Percentiles rank a stretch among this genome's conserved stretches.
Conservation (phyloP, 2,113 vertebrate species). For the Hassar affinis region DNA sequence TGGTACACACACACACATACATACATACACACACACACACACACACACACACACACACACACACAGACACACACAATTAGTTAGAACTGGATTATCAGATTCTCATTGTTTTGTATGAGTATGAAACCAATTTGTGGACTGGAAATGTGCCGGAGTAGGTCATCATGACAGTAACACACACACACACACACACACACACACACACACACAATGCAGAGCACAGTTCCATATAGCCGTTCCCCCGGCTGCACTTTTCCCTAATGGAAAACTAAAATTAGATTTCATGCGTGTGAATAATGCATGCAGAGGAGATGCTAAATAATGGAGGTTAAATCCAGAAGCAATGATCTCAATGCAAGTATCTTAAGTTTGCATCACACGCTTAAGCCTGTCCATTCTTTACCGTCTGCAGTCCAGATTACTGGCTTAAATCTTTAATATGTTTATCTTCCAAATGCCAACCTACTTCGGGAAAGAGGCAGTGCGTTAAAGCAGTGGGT, state of each 20-base stretch:
- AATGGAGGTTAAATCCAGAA: conserved; percentile 51
- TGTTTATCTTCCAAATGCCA: conserved; percentile 39
- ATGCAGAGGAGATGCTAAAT: conserved; percentile 57
- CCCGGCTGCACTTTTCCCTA: conserved; percentile 37
- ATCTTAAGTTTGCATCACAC: conserved; percentile 47
- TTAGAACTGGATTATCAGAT: conserved; percentile 38
- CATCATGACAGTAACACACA: neutral
- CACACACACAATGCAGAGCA: too few species aligned
- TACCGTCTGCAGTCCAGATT: conserved; percentile 36
- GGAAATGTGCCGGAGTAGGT: conserved; percentile 38
- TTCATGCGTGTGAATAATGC: conserved; percentile 60
- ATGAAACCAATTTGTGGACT: conserved; percentile 48
- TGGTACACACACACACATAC: too few species aligned
- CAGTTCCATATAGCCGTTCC: conserved; percentile 29
- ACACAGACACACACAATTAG: too few species aligned
- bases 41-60: conserved; percentile 20
- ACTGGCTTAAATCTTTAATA: conserved; percentile 50
- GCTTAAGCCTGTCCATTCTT: conserved; percentile 31
- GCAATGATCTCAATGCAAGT: conserved; percentile 50
- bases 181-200: too few species aligned
- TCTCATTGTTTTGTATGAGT: conserved; percentile 49
- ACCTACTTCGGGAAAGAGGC: conserved; percentile 7
- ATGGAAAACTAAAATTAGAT: conserved; percentile 54
- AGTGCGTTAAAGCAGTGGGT: neutral
- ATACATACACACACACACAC: conserved; percentile 18